phyloP scores from a whole-genome alignment of 2,888 invertebrate genomes.

The Lathronympha strigana region DNA sequence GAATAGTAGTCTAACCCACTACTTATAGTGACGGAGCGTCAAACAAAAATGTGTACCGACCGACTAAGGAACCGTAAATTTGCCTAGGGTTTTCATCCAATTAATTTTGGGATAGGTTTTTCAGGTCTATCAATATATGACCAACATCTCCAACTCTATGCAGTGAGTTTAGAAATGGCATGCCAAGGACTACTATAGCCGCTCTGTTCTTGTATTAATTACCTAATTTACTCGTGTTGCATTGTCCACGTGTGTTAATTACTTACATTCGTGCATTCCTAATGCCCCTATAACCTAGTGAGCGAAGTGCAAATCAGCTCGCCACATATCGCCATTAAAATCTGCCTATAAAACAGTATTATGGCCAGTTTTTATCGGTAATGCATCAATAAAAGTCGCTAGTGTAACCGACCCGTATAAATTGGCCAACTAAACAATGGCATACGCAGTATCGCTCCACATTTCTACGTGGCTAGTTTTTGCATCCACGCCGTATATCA shows the following conservation, averaged over 20 bases:
- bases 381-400: constrained; percentile 82
- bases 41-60: no score
- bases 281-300: constrained; percentile 54
- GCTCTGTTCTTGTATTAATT: neutral
- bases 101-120: no score
- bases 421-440: constrained; percentile 84
- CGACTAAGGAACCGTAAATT: no score
- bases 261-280: no score
- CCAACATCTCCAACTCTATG: no score
- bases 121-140: no score
- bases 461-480: constrained; percentile 79
- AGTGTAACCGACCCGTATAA: constrained; percentile 84
- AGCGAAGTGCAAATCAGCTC: constrained; percentile 65
- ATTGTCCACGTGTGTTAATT: neutral
- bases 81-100: no score
- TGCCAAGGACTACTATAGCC: no score
- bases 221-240: neutral
- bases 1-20: no score
- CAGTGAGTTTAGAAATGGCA: no score
- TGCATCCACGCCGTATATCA: constrained; percentile 75
- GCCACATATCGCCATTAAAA: constrained; percentile 75
- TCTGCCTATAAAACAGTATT: constrained; percentile 80
- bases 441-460: constrained; percentile 78
- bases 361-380: constrained; percentile 80
- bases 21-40: no score